phyloP scores from a whole-genome alignment of 2,888 invertebrate species.

The Gastrophysa polygoni region DNA sequence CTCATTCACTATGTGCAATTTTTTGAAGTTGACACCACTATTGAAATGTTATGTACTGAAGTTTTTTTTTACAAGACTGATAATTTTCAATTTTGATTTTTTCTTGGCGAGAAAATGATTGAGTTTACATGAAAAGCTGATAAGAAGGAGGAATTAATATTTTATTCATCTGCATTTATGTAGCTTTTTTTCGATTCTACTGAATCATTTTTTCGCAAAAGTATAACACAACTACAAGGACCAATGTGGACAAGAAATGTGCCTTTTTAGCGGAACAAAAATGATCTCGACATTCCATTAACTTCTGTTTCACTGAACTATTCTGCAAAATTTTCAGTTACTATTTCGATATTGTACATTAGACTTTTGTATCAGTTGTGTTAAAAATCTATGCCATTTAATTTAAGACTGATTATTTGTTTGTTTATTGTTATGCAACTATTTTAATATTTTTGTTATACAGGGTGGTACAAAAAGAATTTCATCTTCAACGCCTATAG shows the following conservation, averaged over 20 bases:
- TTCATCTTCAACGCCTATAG: not conserved
- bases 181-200: not conserved
- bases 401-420: slow-evolving; percentile 58
- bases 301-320: slow-evolving; percentile 33
- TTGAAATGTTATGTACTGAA: slow-evolving; percentile 34
- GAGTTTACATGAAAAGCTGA: no score
- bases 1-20: slow-evolving; percentile 51
- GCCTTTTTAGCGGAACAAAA: slow-evolving; percentile 45
- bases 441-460: slow-evolving; percentile 47
- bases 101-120: slow-evolving; percentile 6
- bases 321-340: slow-evolving; percentile 24
- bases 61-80: slow-evolving; percentile 42
- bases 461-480: slow-evolving; percentile 8
- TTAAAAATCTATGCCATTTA: slow-evolving; percentile 54
- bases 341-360: slow-evolving; percentile 1
- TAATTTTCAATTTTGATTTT: slow-evolving; percentile 21
- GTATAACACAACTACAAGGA: slow-evolving; percentile 35
- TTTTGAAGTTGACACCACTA: slow-evolving; percentile 42
- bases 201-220: slow-evolving; percentile 17
- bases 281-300: slow-evolving; percentile 43
- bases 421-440: slow-evolving; percentile 49
- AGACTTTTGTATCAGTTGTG: slow-evolving; percentile 38
- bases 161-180: not conserved
- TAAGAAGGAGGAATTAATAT: no score
- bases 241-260: slow-evolving; percentile 39